Percentiles rank a stretch among this genome's conserved stretches.
These are phyloP conservation scores for Drosophila prolongata DNA, from an alignment of 2,888 invertebrate species.

Conservation along the genomic window DNA sequence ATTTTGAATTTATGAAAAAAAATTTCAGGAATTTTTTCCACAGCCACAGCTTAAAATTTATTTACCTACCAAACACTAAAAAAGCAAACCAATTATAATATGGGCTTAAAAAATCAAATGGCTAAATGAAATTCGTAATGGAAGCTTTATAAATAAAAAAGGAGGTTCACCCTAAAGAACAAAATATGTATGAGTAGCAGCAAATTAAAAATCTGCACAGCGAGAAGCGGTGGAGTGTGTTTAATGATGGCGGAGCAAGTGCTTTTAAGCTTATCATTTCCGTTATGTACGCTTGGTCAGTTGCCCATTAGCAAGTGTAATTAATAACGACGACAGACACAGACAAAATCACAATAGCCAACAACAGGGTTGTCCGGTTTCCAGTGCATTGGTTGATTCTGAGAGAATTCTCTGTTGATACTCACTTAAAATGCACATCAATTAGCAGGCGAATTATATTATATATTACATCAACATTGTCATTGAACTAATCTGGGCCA, in stretches of 20 bases:
- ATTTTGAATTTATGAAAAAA: no score
- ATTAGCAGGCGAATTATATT: slow-evolving; percentile 25
- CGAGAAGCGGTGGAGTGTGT: slow-evolving; percentile 36
- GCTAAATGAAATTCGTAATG: no score
- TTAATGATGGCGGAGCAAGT: slow-evolving; percentile 49
- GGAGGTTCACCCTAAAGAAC: slow-evolving; percentile 11
- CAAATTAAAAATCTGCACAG: slow-evolving; percentile 30
- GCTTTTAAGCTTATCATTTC: slow-evolving; percentile 60
- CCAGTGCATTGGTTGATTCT: slow-evolving; percentile 4
- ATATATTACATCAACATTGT: slow-evolving; percentile 38
- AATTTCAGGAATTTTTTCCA: no score
- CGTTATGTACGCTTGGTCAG: slow-evolving; percentile 46
- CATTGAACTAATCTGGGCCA: slow-evolving; percentile 36
- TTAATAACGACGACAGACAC: slow-evolving; percentile 52
- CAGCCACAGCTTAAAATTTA: no score
- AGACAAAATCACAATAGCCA: slow-evolving; percentile 7
- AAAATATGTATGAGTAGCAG: slow-evolving; percentile 21
- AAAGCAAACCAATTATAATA: no score
- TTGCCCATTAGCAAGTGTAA: slow-evolving; percentile 52
- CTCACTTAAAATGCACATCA: slow-evolving; percentile 28
- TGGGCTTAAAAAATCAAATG: no score
- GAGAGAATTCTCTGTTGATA: slow-evolving; percentile 1
- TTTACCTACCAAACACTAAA: no score
- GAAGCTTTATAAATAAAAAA: neutral
- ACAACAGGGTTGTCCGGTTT: slow-evolving; percentile 1